Evolutionary conservation across 2,888 invertebrate species (phyloP).

Genomic region (Melanchra persicariae): DNA sequence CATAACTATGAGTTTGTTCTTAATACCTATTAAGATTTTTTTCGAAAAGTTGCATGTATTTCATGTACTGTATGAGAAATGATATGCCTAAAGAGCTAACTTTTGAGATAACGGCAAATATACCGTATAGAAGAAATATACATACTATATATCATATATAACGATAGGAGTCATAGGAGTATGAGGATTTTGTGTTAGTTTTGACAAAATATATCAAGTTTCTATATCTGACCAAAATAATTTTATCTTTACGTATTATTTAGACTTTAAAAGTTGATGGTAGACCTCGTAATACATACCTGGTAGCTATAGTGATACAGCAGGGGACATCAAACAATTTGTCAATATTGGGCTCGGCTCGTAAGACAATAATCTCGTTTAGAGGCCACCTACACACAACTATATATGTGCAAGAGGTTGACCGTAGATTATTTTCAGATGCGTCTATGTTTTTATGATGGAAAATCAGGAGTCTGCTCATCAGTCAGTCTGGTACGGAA

Average conservation of each 20-base stretch:
- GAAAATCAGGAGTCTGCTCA: not conserved
- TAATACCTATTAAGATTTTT: not conserved
- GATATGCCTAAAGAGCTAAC: not conserved
- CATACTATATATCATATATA: no score
- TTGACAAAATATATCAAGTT: no score
- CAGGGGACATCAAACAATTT: constrained; percentile 55
- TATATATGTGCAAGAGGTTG: constrained; percentile 33
- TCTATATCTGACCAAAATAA: not conserved
- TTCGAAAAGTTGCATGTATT: rapidly evolving
- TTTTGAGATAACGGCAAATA: no score
- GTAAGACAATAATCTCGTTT: constrained; percentile 68
- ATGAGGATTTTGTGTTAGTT: no score
- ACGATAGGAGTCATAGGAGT: no score
- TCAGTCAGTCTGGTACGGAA: no score
- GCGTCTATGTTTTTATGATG: not conserved
- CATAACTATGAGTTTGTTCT: not conserved
- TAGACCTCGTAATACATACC: constrained; percentile 11
- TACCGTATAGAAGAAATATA: no score
- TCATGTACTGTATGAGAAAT: no score
- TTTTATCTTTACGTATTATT: not conserved
- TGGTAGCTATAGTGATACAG: constrained; percentile 22
- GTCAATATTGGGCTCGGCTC: constrained; percentile 56
- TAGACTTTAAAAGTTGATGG: no score
- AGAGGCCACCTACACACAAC: constrained; percentile 60
- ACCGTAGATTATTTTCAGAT: constrained; percentile 41